Percentiles rank a stretch among this genome's conserved stretches.
phyloP scores from a whole-genome alignment of 1,140 invertebrate species.

The Limonius californicus region DNA sequence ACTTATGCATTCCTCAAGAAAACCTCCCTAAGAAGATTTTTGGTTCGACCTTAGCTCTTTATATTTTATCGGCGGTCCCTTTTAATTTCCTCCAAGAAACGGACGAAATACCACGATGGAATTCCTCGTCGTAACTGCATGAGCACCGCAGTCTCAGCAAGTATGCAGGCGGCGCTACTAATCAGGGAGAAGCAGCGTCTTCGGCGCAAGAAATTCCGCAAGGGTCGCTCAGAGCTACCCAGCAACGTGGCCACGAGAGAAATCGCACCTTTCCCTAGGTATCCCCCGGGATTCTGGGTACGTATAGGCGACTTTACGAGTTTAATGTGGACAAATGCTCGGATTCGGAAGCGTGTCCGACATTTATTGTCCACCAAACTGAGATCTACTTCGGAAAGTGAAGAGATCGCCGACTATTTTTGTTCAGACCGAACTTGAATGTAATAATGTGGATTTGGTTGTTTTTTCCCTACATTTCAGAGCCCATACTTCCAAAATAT shows the following conservation, averaged over 20 bases:
- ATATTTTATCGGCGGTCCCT: no score
- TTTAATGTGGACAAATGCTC: no score
- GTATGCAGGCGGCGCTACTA: slow-evolving; percentile 86
- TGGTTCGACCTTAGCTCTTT: no score
- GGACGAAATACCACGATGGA: neutral
- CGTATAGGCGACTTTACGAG: slow-evolving; percentile 19
- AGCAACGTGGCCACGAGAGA: slow-evolving; percentile 80
- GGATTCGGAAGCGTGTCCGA: neutral
- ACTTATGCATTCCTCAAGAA: neutral
- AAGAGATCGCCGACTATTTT: no score
- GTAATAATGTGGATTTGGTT: no score
- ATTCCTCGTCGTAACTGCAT: slow-evolving; percentile 34
- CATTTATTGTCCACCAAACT: neutral
- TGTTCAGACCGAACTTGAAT: no score
- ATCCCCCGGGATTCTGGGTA: slow-evolving; percentile 60
- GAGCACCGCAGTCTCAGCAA: slow-evolving; percentile 57
- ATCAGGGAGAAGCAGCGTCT: slow-evolving; percentile 82
- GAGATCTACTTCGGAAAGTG: no score
- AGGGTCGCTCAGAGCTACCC: slow-evolving; percentile 69
- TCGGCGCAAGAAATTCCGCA: slow-evolving; percentile 68
- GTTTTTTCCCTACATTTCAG: neutral
- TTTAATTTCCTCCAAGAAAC: neutral
- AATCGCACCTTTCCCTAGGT: slow-evolving; percentile 78
- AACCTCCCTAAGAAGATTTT: neutral
- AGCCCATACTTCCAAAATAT: no score